Percentiles rank a stretch among this genome's conserved stretches.
These are phyloP conservation scores for Myiopsitta monachus DNA, from an alignment of 2,113 vertebrate species.

Conservation along the genomic window DNA sequence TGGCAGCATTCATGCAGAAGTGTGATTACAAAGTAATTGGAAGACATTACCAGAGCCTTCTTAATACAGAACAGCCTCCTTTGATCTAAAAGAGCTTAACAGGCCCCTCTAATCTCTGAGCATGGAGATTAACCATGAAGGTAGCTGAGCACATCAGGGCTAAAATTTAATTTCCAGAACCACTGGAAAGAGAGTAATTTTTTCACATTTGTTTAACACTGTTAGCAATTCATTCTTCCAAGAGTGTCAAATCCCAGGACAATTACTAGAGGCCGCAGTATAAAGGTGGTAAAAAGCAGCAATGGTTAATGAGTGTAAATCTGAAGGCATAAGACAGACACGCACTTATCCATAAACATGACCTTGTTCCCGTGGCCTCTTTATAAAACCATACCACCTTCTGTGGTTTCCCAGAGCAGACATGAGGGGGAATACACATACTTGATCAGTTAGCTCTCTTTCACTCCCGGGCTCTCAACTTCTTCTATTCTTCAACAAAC, in stretches of 20 bases:
- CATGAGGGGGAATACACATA: neutral
- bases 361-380: neutral
- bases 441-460: neutral
- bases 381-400: neutral
- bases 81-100: neutral
- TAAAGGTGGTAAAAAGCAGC: neutral
- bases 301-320: neutral
- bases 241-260: neutral
- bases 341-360: neutral
- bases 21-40: neutral
- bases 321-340: neutral
- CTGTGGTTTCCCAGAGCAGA: neutral
- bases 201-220: neutral
- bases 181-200: neutral
- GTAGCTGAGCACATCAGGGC: neutral
- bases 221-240: neutral
- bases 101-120: neutral
- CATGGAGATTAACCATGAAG: conserved; percentile 2
- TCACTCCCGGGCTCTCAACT: neutral
- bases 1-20: neutral
- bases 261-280: neutral
- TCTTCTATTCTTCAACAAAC: neutral
- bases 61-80: neutral
- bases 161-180: conserved; percentile 20
- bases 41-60: neutral